phyloP scores from a whole-genome alignment of 2,888 invertebrate species.

The Mactromeris polynyma region DNA sequence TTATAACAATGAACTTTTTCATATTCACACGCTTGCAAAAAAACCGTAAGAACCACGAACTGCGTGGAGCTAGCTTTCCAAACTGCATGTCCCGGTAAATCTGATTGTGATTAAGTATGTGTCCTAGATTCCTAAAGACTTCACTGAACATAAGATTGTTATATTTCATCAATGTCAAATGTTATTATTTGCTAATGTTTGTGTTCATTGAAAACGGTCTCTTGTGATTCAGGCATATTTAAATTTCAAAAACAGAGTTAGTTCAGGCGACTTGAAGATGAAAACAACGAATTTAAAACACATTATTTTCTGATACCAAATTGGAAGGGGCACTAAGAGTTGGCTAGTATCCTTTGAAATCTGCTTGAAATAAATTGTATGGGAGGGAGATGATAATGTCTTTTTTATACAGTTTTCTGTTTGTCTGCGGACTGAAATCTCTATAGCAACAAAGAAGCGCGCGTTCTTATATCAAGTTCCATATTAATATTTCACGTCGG shows the following conservation, averaged over 20 bases:
- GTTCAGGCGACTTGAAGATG: constrained; percentile 59
- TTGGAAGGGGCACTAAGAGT: constrained; percentile 43
- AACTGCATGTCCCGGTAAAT: neutral
- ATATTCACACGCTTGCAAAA: too few relatives aligned
- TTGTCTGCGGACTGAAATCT: constrained; percentile 2
- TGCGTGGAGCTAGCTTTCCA: neutral
- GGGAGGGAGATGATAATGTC: constrained; percentile 47
- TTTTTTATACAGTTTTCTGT: constrained; percentile 40
- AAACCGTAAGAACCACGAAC: neutral
- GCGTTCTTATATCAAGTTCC: constrained; percentile 15
- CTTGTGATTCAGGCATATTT: constrained; percentile 61
- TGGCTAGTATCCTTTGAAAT: constrained; percentile 36
- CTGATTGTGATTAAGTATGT: neutral
- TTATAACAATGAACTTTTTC: too few relatives aligned
- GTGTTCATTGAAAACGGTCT: constrained; percentile 51
- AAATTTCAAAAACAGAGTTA: constrained; percentile 64
- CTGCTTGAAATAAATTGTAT: constrained; percentile 41
- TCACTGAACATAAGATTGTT: neutral
- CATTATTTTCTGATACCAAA: constrained; percentile 63
- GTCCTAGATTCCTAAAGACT: neutral
- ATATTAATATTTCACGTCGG: neutral
- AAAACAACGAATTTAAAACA: constrained; percentile 67
- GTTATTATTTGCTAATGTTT: constrained; percentile 61
- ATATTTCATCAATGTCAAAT: constrained; percentile 67
- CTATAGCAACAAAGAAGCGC: neutral